Evolutionary conservation across 2,113 vertebrate genomes (phyloP).

Genomic region (Eira barbara): DNA sequence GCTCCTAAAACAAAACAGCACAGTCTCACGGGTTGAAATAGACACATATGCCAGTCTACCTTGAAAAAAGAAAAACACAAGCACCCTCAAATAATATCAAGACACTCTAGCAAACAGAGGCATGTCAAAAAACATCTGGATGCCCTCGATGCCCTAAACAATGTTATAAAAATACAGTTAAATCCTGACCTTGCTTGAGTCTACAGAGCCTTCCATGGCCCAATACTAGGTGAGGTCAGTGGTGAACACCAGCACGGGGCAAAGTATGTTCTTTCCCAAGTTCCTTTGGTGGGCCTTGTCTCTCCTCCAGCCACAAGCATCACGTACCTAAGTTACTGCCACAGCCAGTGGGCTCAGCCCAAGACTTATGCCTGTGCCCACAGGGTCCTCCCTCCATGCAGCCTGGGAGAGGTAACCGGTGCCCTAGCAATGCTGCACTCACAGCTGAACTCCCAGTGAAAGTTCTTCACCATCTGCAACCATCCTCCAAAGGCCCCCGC

Average conservation of each 20-base stretch:
- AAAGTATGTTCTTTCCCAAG: neutral
- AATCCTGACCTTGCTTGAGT: neutral
- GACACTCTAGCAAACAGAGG: neutral
- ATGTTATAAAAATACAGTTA: neutral
- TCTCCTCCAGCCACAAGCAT: neutral
- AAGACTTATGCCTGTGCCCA: accelerated
- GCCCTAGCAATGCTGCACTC: neutral
- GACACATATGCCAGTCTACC: neutral
- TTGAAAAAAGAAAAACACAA: neutral
- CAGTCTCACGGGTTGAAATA: neutral
- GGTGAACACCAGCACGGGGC: neutral
- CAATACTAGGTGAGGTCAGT: neutral
- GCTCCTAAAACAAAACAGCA: conserved; percentile 44
- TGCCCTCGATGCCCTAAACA: neutral
- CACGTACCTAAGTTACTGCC: accelerated
- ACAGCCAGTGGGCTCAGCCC: neutral
- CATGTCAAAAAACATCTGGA: neutral
- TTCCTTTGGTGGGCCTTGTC: accelerated
- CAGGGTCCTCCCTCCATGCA: neutral
- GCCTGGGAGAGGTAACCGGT: neutral
- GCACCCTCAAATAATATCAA: neutral
- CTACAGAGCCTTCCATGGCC: neutral
- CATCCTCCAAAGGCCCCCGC: neutral
- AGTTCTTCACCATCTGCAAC: neutral
- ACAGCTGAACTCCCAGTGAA: neutral